Conservation (phyloP, 1,140 invertebrate species). For the Metaphire vulgaris region DNA sequence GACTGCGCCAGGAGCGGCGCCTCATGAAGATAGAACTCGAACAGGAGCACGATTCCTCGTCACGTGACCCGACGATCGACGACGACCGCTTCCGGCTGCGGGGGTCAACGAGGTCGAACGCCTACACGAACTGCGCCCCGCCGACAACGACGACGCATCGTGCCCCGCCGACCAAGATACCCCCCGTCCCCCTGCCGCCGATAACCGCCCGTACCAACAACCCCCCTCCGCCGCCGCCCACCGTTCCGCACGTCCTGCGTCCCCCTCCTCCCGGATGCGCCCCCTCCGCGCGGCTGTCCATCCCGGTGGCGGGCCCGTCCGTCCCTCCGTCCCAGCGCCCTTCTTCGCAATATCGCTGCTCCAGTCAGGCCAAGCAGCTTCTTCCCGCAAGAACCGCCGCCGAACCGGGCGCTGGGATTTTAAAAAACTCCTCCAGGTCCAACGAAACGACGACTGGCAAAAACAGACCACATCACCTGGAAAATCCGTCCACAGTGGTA, state of each 20-base stretch:
- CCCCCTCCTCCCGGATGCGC: constrained; percentile 29
- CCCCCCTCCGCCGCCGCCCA: not conserved
- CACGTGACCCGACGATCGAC: too few relatives aligned
- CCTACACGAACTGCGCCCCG: constrained; percentile 21
- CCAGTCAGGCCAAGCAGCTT: too few relatives aligned
- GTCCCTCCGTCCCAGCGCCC: too few relatives aligned
- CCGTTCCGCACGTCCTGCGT: not conserved
- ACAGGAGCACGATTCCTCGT: not conserved
- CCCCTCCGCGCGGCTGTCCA: not conserved
- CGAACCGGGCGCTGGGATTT: too few relatives aligned
- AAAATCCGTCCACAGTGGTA: too few relatives aligned
- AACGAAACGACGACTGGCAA: too few relatives aligned
- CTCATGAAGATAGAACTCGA: not conserved
- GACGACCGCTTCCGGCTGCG: too few relatives aligned
- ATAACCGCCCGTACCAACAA: not conserved
- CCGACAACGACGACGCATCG: constrained; percentile 1
- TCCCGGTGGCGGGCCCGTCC: not conserved
- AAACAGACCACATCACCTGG: too few relatives aligned
- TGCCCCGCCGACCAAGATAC: constrained; percentile 30
- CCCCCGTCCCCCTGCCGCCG: constrained; percentile 14
- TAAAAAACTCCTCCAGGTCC: too few relatives aligned
- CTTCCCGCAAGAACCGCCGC: too few relatives aligned
- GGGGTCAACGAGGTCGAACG: constrained; percentile 34
- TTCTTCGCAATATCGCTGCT: too few relatives aligned
- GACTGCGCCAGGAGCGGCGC: constrained; percentile 7